Evolutionary conservation across 2,888 invertebrate species (phyloP).

Genomic region (Phanerotoma sp.): DNA sequence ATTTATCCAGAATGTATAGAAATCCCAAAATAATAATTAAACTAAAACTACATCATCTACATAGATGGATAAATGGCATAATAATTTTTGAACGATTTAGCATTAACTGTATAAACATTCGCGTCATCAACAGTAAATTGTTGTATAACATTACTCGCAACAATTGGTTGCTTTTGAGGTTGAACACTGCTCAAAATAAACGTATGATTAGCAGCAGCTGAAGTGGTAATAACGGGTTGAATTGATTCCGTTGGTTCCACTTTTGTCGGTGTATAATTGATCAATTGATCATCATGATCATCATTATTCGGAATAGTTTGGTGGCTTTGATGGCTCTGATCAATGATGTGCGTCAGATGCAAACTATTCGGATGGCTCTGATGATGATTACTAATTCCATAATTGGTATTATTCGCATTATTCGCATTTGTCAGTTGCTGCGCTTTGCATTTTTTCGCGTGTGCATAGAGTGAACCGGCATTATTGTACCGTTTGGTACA

Average conservation of each 20-base stretch:
- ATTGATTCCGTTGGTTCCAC: no score
- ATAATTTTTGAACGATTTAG: constrained; percentile 46
- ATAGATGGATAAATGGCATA: constrained; percentile 52
- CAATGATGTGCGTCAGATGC: constrained; percentile 25
- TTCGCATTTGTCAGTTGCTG: constrained; percentile 8
- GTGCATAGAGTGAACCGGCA: constrained; percentile 44
- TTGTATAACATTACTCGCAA: constrained; percentile 42
- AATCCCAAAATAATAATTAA: constrained; percentile 1
- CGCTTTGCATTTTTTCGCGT: constrained; percentile 51
- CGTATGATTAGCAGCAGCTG: constrained; percentile 35
- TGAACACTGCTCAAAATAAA: constrained; percentile 48
- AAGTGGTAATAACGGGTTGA: no score
- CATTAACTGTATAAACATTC: constrained; percentile 42
- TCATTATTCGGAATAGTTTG: no score
- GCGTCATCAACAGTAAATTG: constrained; percentile 44
- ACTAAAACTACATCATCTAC: constrained; percentile 31
- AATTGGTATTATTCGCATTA: no score
- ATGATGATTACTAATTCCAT: no score
- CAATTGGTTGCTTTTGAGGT: constrained; percentile 38
- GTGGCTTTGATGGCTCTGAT: no score
- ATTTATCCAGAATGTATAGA: no score
- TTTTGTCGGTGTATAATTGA: no score
- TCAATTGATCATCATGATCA: constrained; percentile 29
- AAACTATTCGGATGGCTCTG: no score
- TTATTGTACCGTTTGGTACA: constrained; percentile 47